Percentiles rank a stretch among this genome's conserved stretches.
phyloP scores from a whole-genome alignment of 2,888 invertebrate genomes.

The Stramonita haemastoma region DNA sequence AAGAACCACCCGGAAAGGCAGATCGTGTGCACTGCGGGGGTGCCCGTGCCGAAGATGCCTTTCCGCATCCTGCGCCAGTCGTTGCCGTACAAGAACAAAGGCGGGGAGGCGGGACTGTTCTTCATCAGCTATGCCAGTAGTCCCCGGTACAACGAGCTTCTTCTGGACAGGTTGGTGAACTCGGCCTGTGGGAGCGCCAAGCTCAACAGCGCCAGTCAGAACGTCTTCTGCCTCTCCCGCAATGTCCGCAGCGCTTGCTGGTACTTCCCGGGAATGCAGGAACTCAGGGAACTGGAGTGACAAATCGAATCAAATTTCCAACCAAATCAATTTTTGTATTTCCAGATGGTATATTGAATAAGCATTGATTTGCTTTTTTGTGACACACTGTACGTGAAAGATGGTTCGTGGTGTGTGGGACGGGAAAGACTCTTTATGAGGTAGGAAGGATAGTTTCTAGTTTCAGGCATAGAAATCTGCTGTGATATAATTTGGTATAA shows the following conservation, averaged over 20 bases:
- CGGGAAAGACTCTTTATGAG: too few relatives aligned
- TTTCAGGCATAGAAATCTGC: too few relatives aligned
- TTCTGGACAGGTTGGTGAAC: constrained; percentile 20
- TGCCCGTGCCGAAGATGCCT: neutral
- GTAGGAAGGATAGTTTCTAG: too few relatives aligned
- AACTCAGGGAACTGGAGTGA: constrained; percentile 14
- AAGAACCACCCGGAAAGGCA: neutral
- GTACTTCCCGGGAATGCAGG: constrained; percentile 37
- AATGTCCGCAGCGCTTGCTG: constrained; percentile 36
- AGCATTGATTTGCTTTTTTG: too few relatives aligned
- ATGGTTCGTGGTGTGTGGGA: too few relatives aligned
- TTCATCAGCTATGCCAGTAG: constrained; percentile 34
- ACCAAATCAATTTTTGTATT: too few relatives aligned
- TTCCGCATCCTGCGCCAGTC: constrained; percentile 38
- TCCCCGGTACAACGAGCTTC: constrained; percentile 30
- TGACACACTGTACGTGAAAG: too few relatives aligned
- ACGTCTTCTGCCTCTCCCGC: constrained; percentile 14
- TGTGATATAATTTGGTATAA: too few relatives aligned
- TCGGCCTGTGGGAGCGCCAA: constrained; percentile 2
- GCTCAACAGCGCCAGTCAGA: neutral
- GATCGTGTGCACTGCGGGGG: neutral
- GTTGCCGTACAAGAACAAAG: constrained; percentile 21
- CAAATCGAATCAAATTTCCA: too few relatives aligned
- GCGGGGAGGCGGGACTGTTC: neutral
- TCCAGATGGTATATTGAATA: too few relatives aligned